Conservation (phyloP, 2,888 invertebrate genomes). For the Glaucopsyche alexis region DNA sequence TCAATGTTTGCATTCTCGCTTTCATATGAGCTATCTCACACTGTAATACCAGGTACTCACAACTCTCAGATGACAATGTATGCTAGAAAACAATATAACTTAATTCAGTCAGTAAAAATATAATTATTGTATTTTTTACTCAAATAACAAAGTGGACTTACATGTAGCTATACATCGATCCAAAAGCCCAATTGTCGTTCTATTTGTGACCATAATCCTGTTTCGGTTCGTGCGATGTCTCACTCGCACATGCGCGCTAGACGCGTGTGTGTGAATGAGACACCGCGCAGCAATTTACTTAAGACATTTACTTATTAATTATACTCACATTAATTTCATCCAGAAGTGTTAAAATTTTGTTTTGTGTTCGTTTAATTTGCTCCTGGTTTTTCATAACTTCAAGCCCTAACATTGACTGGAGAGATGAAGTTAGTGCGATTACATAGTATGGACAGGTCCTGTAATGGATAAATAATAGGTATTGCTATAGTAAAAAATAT, state of each 20-base stretch:
- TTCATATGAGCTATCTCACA: slow-evolving; percentile 51
- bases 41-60: slow-evolving; percentile 57
- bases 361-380: slow-evolving; percentile 46
- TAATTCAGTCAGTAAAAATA: not conserved
- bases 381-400: slow-evolving; percentile 55
- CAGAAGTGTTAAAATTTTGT: slow-evolving; percentile 47
- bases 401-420: slow-evolving; percentile 56
- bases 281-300: no score
- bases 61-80: slow-evolving; percentile 48
- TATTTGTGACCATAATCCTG: no score
- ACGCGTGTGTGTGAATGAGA: no score
- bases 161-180: no score
- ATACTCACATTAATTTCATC: slow-evolving; percentile 51
- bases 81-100: slow-evolving; percentile 43
- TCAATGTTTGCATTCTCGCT: slow-evolving; percentile 49
- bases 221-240: no score
- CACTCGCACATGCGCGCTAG: no score
- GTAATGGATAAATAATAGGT: slow-evolving; percentile 32
- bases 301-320: not conserved
- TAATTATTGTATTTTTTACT: not conserved
- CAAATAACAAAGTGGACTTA: not conserved
- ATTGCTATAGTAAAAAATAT: no score
- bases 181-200: no score
- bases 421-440: slow-evolving; percentile 53
- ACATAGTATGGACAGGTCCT: slow-evolving; percentile 55